Evolutionary conservation across 2,888 invertebrate genomes (phyloP).

Genomic region (Chrysopilus asiliformis): DNA sequence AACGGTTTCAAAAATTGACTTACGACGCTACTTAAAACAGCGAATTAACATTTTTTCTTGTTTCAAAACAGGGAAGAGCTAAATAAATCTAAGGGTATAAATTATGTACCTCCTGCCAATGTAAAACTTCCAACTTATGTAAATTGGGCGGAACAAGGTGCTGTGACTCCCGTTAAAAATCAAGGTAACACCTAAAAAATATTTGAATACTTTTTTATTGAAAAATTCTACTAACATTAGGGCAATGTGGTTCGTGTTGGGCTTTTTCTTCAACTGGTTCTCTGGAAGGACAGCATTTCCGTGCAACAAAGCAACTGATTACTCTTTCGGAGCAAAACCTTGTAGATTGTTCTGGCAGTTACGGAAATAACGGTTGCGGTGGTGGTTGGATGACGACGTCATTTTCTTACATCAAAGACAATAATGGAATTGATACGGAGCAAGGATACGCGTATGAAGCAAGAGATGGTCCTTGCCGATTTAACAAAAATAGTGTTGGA

Average conservation of each 20-base stretch:
- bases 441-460: constrained; percentile 60
- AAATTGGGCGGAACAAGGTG: constrained; percentile 1
- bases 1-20: too few relatives aligned
- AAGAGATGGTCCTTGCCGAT: constrained; percentile 21
- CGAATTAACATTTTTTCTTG: too few relatives aligned
- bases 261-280: constrained; percentile 13
- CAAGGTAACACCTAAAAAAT: too few relatives aligned
- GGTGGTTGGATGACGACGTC: constrained; percentile 65
- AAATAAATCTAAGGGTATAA: too few relatives aligned
- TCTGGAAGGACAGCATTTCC: constrained; percentile 11
- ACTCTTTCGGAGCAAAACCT: constrained; percentile 64
- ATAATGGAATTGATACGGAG: constrained; percentile 73
- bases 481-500: constrained; percentile 47
- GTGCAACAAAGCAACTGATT: constrained; percentile 3
- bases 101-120: too few relatives aligned
- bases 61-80: too few relatives aligned
- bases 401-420: constrained; percentile 60
- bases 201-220: too few relatives aligned
- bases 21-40: too few relatives aligned
- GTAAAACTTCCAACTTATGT: background rate
- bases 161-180: constrained; percentile 1
- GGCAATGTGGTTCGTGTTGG: constrained; percentile 12
- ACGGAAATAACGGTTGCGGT: constrained; percentile 72
- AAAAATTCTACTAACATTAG: too few relatives aligned
- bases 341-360: constrained; percentile 62